These are phyloP conservation scores for Silurus lanzhouensis DNA, from an alignment of 2,797 vertebrate genomes.

Conservation along the genomic window DNA sequence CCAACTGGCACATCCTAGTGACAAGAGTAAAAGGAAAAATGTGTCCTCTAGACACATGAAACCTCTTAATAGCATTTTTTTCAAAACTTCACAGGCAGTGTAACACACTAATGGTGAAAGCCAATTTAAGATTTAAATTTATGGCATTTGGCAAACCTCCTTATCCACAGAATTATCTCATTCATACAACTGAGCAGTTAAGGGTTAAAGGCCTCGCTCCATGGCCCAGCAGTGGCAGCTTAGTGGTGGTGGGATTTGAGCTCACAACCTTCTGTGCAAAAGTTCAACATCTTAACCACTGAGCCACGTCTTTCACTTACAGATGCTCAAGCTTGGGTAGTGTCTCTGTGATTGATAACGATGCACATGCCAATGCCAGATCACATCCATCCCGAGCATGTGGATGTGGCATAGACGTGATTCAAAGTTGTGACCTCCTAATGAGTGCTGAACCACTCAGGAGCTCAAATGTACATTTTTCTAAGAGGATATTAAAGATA, in stretches of 20 bases:
- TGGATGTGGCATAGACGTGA: not conserved
- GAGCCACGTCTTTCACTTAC: too few relatives aligned
- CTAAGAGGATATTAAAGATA: not conserved
- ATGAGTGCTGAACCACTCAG: not conserved
- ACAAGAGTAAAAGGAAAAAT: too few relatives aligned
- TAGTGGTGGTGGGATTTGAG: too few relatives aligned
- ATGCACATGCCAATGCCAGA: not conserved
- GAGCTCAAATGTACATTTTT: not conserved
- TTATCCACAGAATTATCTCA: too few relatives aligned
- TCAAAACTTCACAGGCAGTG: not conserved
- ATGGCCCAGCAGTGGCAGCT: too few relatives aligned
- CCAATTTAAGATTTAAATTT: not conserved
- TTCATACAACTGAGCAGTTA: too few relatives aligned
- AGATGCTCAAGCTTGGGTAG: not conserved
- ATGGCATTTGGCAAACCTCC: too few relatives aligned
- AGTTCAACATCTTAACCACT: too few relatives aligned
- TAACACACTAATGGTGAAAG: not conserved
- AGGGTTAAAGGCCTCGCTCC: too few relatives aligned
- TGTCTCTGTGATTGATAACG: not conserved
- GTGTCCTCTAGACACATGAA: not conserved
- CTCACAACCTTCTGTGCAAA: too few relatives aligned
- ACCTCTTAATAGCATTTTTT: not conserved
- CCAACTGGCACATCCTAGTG: not conserved
- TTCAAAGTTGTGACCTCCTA: not conserved
- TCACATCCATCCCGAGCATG: not conserved